A percentile compares a stretch with the other conserved stretches of the same genome.
phyloP scores from a whole-genome alignment of 2,113 vertebrate species.

The Glaucomys volans region DNA sequence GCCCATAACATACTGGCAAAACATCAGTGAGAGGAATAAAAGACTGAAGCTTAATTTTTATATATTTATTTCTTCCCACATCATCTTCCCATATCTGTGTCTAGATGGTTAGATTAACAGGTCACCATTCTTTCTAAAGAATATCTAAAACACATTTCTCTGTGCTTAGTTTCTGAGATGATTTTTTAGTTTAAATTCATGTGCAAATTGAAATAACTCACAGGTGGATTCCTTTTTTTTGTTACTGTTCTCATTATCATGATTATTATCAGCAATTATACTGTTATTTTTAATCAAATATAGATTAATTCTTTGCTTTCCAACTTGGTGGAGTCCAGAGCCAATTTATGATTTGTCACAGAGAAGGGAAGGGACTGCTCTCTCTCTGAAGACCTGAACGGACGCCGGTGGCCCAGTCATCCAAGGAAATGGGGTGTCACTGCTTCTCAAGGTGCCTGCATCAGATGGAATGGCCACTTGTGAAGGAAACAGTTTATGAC shows the following conservation, averaged over 20 bases:
- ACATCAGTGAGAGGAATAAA: constrained; percentile 66
- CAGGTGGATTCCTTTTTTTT: constrained; percentile 71
- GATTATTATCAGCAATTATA: constrained; percentile 77
- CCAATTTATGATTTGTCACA: constrained; percentile 4
- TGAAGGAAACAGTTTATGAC: neutral
- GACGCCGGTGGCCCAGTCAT: neutral
- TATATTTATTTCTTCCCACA: constrained; percentile 55
- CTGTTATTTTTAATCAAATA: constrained; percentile 77
- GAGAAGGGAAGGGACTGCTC: neutral
- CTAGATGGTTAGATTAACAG: constrained; percentile 61
- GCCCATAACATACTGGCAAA: constrained; percentile 68
- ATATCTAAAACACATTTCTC: constrained; percentile 9
- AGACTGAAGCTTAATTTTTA: constrained; percentile 40
- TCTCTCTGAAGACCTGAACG: neutral
- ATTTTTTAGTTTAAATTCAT: constrained; percentile 71
- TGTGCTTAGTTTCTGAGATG: constrained; percentile 26
- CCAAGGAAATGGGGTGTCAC: neutral
- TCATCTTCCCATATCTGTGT: constrained; percentile 45
- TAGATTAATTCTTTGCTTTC: constrained; percentile 69
- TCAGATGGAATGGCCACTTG: neutral
- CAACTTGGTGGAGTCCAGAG: constrained; percentile 41
- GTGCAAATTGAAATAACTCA: constrained; percentile 64
- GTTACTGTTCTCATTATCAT: constrained; percentile 72
- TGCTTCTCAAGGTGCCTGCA: neutral
- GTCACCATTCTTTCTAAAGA: constrained; percentile 50